Evolutionary conservation across 2,797 vertebrate genomes (phyloP).

Genomic region (Ceyx erithaca): DNA sequence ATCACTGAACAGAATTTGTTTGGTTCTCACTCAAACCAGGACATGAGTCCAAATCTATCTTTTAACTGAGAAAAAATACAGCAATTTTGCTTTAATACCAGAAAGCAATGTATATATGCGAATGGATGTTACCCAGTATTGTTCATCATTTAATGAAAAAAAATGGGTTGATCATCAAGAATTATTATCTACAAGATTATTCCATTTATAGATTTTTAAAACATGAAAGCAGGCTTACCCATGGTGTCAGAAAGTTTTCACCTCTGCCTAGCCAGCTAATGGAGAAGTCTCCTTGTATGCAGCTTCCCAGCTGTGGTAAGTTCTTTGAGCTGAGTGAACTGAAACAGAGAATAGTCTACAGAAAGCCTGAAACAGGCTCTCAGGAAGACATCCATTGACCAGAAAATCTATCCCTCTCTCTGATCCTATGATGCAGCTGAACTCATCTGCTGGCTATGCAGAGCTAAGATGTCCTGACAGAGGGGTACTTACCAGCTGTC

Average conservation of each 20-base stretch:
- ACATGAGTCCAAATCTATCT: neutral
- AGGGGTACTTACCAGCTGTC: neutral
- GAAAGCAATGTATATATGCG: neutral
- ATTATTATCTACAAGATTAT: neutral
- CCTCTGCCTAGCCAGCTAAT: neutral
- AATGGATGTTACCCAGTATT: neutral
- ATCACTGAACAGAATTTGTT: too few species aligned
- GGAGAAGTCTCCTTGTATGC: neutral
- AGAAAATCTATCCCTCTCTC: neutral
- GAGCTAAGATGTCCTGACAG: neutral
- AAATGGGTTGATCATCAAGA: neutral
- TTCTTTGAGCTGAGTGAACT: neutral
- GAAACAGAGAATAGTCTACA: neutral
- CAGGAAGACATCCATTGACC: neutral
- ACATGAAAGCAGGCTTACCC: neutral
- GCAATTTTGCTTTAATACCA: neutral
- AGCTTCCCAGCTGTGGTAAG: neutral
- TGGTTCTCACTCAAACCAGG: too few species aligned
- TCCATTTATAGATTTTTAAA: neutral
- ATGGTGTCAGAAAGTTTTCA: neutral
- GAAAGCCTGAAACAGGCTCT: neutral
- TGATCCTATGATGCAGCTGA: neutral
- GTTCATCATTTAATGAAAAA: neutral
- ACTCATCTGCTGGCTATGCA: neutral
- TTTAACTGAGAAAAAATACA: neutral